phyloP scores from a whole-genome alignment of 2,113 vertebrate genomes.

The Pteruthius melanotis region DNA sequence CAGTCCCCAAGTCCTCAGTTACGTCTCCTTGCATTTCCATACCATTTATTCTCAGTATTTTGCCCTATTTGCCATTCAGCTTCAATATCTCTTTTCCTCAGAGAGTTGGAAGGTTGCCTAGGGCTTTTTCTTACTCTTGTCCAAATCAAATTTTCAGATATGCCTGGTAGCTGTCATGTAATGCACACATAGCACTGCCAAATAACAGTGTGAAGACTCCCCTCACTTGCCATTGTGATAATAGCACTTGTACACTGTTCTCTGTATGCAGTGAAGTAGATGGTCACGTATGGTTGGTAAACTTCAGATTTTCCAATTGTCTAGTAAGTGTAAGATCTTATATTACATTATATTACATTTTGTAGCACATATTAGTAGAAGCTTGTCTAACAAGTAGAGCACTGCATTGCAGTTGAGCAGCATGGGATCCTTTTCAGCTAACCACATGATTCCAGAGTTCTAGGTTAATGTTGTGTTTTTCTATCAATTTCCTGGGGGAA shows the following conservation, averaged over 20 bases:
- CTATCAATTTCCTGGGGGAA: neutral
- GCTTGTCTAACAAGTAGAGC: neutral
- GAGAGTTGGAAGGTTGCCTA: neutral
- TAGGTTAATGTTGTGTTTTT: neutral
- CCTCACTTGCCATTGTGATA: neutral
- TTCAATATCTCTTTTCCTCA: neutral
- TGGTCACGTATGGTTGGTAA: neutral
- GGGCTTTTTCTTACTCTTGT: neutral
- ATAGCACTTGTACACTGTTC: neutral
- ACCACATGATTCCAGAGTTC: neutral
- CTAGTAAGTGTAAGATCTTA: neutral
- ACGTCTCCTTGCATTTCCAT: neutral
- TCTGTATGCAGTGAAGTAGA: neutral
- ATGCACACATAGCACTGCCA: neutral
- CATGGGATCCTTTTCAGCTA: neutral
- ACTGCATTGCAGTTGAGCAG: neutral
- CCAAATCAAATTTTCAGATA: neutral
- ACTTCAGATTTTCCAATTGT: neutral
- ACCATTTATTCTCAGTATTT: neutral
- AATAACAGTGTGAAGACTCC: neutral
- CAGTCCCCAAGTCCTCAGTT: neutral
- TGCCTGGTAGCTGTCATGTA: neutral
- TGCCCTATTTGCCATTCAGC: neutral
- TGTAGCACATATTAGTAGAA: neutral
- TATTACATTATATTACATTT: neutral